A percentile compares a stretch with the other conserved stretches of the same genome.
Conservation (phyloP, 2,797 vertebrate genomes). For the Lagothrix lagotricha region DNA sequence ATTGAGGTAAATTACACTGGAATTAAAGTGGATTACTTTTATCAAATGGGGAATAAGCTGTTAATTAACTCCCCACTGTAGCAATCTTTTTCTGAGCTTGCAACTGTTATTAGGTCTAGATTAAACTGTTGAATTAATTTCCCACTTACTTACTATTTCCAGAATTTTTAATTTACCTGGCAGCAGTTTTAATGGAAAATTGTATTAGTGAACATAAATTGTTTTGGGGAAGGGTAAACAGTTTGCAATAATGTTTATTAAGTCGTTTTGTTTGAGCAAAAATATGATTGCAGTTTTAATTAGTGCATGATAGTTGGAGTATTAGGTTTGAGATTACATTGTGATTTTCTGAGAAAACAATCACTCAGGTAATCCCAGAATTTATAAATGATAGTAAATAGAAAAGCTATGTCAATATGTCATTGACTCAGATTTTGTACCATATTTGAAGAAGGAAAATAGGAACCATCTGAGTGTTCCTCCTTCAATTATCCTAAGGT, state of each 20-base stretch:
- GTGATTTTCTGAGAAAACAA: constrained; percentile 82
- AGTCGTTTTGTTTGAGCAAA: constrained; percentile 89
- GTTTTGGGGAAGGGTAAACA: constrained; percentile 88
- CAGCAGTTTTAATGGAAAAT: constrained; percentile 91
- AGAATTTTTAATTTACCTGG: constrained; percentile 92
- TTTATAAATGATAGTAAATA: constrained; percentile 77
- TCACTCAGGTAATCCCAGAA: constrained; percentile 82
- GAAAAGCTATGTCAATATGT: constrained; percentile 56
- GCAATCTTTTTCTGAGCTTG: constrained; percentile 89
- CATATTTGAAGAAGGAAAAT: background rate
- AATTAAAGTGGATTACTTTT: constrained; percentile 92
- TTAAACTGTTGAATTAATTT: constrained; percentile 93
- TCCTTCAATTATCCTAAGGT: background rate
- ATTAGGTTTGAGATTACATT: constrained; percentile 87
- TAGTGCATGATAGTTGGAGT: constrained; percentile 85
- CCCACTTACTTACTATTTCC: constrained; percentile 91
- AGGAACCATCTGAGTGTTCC: background rate
- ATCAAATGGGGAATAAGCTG: constrained; percentile 92
- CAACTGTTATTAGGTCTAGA: constrained; percentile 91
- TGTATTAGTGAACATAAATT: constrained; percentile 90
- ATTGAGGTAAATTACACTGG: constrained; percentile 91
- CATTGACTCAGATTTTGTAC: background rate
- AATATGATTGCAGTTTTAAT: constrained; percentile 90
- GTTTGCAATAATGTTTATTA: constrained; percentile 89
- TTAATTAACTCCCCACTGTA: constrained; percentile 92